These are phyloP conservation scores for Ctena decussata DNA, from an alignment of 2,888 invertebrate species.

Conservation along the genomic window DNA sequence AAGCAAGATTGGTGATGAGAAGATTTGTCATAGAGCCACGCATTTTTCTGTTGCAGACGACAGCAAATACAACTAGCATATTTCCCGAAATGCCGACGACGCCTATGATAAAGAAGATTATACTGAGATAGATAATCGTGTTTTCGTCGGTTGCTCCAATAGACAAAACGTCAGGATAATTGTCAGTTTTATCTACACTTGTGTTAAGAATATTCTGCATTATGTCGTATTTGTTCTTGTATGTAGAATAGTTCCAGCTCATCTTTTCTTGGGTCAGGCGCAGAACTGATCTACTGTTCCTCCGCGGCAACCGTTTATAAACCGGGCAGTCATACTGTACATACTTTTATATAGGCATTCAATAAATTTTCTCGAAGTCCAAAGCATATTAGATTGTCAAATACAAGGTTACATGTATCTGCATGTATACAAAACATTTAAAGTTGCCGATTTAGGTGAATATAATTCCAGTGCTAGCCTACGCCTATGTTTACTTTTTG, in stretches of 20 bases:
- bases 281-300: too few species aligned
- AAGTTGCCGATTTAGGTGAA: too few species aligned
- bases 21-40: slow-evolving; percentile 86
- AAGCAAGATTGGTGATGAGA: slow-evolving; percentile 85
- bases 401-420: too few species aligned
- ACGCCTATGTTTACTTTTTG: too few species aligned
- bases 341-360: too few species aligned
- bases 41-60: slow-evolving; percentile 85
- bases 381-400: too few species aligned
- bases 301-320: too few species aligned
- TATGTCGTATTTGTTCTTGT: not conserved
- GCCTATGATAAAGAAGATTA: slow-evolving; percentile 80
- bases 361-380: too few species aligned
- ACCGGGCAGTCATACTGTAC: too few species aligned
- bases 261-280: too few species aligned
- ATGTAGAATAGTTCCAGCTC: not conserved
- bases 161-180: not conserved
- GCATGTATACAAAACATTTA: too few species aligned
- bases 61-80: slow-evolving; percentile 85
- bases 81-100: slow-evolving; percentile 85
- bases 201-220: not conserved
- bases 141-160: slow-evolving; percentile 41
- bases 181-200: not conserved
- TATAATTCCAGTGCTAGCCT: too few species aligned
- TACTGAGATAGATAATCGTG: slow-evolving; percentile 47